Evolutionary conservation across 2,113 vertebrate genomes (phyloP).

Genomic region (Cranoglanis bouderius): DNA sequence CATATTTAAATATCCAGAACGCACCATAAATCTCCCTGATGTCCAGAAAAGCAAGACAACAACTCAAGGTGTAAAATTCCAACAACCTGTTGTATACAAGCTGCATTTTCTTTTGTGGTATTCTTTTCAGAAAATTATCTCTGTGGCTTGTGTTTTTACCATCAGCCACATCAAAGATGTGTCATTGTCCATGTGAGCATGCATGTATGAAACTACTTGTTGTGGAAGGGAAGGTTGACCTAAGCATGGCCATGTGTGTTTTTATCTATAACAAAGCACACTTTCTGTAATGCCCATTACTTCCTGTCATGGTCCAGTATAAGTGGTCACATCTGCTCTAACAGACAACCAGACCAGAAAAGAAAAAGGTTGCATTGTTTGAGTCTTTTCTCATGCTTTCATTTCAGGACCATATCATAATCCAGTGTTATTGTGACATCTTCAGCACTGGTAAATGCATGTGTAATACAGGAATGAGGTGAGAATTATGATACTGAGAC

Average conservation of each 20-base stretch:
- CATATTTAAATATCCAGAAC: neutral
- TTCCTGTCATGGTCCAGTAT: constrained; percentile 48
- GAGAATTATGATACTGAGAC: neutral
- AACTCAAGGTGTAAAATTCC: neutral
- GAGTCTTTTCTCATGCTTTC: neutral
- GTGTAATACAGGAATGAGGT: neutral
- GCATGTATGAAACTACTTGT: constrained; percentile 36
- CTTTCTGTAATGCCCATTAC: constrained; percentile 49
- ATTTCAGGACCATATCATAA: neutral
- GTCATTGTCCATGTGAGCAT: constrained; percentile 9
- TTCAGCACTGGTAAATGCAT: neutral
- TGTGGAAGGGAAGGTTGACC: constrained; percentile 48
- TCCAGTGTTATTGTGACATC: neutral
- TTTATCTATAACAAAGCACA: constrained; percentile 55
- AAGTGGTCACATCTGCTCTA: constrained; percentile 49
- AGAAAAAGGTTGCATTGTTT: neutral
- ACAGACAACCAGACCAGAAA: constrained; percentile 38
- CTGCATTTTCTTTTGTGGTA: constrained; percentile 3
- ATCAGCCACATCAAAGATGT: constrained; percentile 50
- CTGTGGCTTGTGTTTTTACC: constrained; percentile 48
- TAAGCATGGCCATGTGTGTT: constrained; percentile 38
- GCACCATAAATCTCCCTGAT: neutral
- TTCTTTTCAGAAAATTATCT: constrained; percentile 24
- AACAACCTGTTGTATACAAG: constrained; percentile 8
- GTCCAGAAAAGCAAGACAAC: neutral